Percentiles rank a stretch among this genome's conserved stretches.
Evolutionary conservation across 2,888 invertebrate genomes (phyloP).

Genomic region (Ephialtes manifestator): DNA sequence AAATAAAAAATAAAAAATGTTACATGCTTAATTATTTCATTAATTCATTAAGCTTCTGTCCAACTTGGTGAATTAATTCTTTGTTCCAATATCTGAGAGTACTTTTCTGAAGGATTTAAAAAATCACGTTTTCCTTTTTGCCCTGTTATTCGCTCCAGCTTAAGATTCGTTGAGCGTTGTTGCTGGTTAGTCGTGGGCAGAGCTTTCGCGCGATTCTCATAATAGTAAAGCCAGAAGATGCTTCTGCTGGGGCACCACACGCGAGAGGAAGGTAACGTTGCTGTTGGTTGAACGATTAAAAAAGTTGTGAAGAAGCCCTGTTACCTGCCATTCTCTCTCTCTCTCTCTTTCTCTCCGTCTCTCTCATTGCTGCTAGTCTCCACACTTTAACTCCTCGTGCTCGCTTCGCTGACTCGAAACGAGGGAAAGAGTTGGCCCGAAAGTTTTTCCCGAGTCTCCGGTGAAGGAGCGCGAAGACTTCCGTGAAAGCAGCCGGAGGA

Average conservation of each 20-base stretch:
- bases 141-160: not conserved
- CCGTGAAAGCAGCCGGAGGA: not conserved
- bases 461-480: constrained; percentile 10
- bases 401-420: constrained; percentile 55
- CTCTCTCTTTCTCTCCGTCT: not conserved
- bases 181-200: not conserved
- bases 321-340: constrained; percentile 24
- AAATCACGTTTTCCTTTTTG: not conserved
- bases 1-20: too few species aligned
- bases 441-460: constrained; percentile 38
- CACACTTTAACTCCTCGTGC: constrained; percentile 29
- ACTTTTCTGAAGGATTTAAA: not conserved
- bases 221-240: constrained; percentile 21
- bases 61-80: not conserved
- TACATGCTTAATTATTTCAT: too few species aligned
- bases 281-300: constrained; percentile 60
- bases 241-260: constrained; percentile 6
- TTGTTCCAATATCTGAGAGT: not conserved
- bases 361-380: not conserved
- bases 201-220: constrained; percentile 31
- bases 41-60: too few species aligned
- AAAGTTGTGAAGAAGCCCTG: constrained; percentile 57
- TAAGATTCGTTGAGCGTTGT: not conserved
- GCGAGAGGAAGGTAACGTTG: not conserved
- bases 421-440: constrained; percentile 60